Evolutionary conservation across 2,888 invertebrate species (phyloP).

Genomic region (Diarsia rubi): DNA sequence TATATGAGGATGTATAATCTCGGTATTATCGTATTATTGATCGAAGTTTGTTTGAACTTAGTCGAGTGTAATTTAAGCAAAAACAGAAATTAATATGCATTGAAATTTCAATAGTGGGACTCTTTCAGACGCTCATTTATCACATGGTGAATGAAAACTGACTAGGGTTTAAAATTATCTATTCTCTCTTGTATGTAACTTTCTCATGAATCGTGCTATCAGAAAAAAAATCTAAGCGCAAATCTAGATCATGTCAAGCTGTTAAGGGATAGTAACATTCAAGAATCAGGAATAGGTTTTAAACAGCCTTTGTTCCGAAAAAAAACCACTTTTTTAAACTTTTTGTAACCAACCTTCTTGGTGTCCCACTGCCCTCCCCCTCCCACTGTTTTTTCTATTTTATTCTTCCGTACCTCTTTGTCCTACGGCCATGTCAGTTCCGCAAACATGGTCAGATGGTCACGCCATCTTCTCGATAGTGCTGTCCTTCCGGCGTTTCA

Average conservation of each 20-base stretch:
- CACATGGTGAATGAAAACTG: background rate
- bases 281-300: background rate
- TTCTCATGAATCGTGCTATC: background rate
- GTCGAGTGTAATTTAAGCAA: background rate
- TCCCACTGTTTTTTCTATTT: too few relatives aligned
- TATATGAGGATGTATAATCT: background rate
- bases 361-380: too few relatives aligned
- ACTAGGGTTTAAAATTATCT: background rate
- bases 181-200: background rate
- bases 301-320: too few relatives aligned
- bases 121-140: conserved; percentile 3
- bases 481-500: too few relatives aligned
- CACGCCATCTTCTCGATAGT: too few relatives aligned
- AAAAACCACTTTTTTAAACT: too few relatives aligned
- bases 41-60: conserved; percentile 19
- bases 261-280: background rate
- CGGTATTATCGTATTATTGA: conserved; percentile 5
- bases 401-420: too few relatives aligned
- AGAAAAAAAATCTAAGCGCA: background rate
- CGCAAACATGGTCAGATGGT: too few relatives aligned
- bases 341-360: too few relatives aligned
- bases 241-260: background rate
- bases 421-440: too few relatives aligned
- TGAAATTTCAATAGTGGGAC: conserved; percentile 2
- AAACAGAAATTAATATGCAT: conserved; percentile 8